phyloP scores from a whole-genome alignment of 2,888 invertebrate genomes.

The Sinentomon sp. region DNA sequence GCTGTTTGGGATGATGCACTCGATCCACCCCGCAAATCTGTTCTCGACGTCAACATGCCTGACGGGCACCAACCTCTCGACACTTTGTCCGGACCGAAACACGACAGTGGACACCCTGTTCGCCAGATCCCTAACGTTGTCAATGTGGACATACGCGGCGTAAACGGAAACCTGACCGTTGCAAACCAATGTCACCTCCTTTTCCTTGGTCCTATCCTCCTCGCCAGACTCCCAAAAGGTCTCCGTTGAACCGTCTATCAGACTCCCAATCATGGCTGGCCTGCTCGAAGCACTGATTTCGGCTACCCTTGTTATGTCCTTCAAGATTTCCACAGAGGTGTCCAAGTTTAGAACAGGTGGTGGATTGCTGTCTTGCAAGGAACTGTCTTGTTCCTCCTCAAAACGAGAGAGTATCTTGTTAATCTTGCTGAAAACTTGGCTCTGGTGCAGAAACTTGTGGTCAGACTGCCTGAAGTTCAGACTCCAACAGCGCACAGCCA shows the following conservation, averaged over 20 bases:
- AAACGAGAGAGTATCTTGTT: constrained; percentile 79
- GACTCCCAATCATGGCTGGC: constrained; percentile 72
- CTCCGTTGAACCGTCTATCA: constrained; percentile 80
- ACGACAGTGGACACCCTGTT: constrained; percentile 25
- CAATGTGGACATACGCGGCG: constrained; percentile 64
- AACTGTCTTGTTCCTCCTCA: constrained; percentile 39
- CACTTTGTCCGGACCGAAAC: constrained; percentile 49
- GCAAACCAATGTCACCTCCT: constrained; percentile 40
- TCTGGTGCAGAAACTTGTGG: constrained; percentile 62
- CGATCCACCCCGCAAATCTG: constrained; percentile 68
- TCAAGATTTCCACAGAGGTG: constrained; percentile 33
- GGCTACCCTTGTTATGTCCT: constrained; percentile 35
- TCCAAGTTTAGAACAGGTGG: constrained; percentile 18
- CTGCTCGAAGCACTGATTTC: constrained; percentile 75
- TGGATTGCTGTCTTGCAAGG: constrained; percentile 3
- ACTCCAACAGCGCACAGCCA: constrained; percentile 81
- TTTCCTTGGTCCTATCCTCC: constrained; percentile 56
- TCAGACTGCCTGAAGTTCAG: constrained; percentile 65
- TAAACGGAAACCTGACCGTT: constrained; percentile 34
- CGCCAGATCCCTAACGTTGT: constrained; percentile 72
- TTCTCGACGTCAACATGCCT: constrained; percentile 67
- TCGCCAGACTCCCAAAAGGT: constrained; percentile 99
- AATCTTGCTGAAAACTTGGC: constrained; percentile 83
- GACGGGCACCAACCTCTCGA: constrained; percentile 56
- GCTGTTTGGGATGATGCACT: constrained; percentile 48